A percentile compares a stretch with the other conserved stretches of the same genome.
phyloP scores from a whole-genome alignment of 1,140 invertebrate species.

The Drosophila persimilis region DNA sequence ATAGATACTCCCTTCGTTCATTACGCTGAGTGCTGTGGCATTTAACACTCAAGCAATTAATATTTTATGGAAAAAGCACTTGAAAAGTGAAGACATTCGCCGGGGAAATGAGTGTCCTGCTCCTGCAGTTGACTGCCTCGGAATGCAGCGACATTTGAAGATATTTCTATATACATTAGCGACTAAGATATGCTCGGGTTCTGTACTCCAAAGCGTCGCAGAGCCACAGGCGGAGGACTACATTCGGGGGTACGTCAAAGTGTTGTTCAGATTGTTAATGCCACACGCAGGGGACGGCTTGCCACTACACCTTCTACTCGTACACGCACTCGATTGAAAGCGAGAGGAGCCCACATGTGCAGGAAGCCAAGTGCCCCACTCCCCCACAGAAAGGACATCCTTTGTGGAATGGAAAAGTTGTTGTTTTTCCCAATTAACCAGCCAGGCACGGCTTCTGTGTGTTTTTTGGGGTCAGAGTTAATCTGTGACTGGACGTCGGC shows the following conservation, averaged over 20 bases:
- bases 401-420: constrained; percentile 8
- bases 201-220: too few relatives aligned
- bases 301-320: too few relatives aligned
- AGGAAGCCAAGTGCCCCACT: too few relatives aligned
- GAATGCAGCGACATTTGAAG: too few relatives aligned
- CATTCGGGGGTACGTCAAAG: constrained; percentile 67
- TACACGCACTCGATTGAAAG: background rate
- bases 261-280: constrained; percentile 78
- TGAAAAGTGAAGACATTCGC: constrained; percentile 11
- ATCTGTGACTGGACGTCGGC: constrained; percentile 65
- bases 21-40: constrained; percentile 65
- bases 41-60: constrained; percentile 50
- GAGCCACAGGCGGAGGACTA: constrained; percentile 17
- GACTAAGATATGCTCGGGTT: too few relatives aligned
- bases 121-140: too few relatives aligned
- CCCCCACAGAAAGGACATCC: background rate
- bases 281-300: constrained; percentile 20
- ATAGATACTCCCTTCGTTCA: constrained; percentile 21
- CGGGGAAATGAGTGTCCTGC: background rate
- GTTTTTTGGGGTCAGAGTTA: constrained; percentile 53
- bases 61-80: constrained; percentile 7
- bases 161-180: too few relatives aligned
- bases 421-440: constrained; percentile 2
- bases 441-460: background rate
- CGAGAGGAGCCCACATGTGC: background rate